Percentiles rank a stretch among this genome's conserved stretches.
Evolutionary conservation across 2,797 vertebrate genomes (phyloP).

Genomic region (Limosa lapponica): DNA sequence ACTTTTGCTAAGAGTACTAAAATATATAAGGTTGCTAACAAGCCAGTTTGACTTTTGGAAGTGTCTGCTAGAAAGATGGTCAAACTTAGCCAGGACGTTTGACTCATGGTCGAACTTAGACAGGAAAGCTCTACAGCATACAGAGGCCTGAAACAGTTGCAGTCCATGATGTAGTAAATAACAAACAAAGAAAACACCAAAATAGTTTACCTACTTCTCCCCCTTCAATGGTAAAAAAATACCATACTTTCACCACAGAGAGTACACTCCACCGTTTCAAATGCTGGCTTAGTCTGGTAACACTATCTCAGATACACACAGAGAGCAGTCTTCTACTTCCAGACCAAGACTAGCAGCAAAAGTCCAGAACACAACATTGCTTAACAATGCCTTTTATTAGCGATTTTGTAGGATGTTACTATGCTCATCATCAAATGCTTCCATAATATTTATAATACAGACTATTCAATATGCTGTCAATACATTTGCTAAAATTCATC

Average conservation of each 20-base stretch:
- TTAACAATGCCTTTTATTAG: background rate
- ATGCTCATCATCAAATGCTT: background rate
- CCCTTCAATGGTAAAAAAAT: background rate
- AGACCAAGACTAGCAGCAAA: background rate
- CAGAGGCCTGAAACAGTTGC: background rate
- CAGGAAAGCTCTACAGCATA: background rate
- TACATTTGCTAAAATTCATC: background rate
- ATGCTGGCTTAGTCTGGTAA: background rate
- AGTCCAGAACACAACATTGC: background rate
- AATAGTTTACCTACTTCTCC: background rate
- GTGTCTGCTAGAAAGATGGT: background rate
- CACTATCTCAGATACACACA: background rate
- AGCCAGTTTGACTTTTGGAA: background rate
- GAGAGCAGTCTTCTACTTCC: background rate
- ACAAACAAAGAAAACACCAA: background rate
- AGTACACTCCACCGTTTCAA: background rate
- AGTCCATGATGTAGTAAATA: background rate
- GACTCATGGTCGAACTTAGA: background rate
- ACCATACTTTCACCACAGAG: too few relatives aligned
- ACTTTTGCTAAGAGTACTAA: background rate
- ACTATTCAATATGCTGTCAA: background rate
- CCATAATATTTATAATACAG: background rate
- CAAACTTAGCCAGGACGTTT: background rate
- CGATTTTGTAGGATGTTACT: background rate
- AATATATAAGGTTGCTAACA: background rate